A percentile compares a stretch with the other conserved stretches of the same genome.
Conservation (phyloP, 2,797 vertebrate genomes). For the Echiichthys vipera region DNA sequence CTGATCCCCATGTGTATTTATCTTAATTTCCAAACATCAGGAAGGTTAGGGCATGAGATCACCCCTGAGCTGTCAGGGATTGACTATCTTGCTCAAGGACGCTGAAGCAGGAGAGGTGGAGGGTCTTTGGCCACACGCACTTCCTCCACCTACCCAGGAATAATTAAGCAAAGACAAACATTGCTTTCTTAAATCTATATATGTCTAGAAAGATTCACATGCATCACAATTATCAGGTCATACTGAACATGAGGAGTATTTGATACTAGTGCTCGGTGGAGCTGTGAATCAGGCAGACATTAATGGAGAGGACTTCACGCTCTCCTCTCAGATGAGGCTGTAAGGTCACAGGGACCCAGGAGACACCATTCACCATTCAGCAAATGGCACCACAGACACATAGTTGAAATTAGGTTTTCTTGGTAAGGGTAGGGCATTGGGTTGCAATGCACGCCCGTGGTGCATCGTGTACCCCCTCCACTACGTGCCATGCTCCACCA, state of each 20-base stretch:
- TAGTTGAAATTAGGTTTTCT: slow-evolving; percentile 2
- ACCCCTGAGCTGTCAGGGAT: not conserved
- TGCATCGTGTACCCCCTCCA: not conserved
- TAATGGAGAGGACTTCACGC: not conserved
- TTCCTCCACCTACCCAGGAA: not conserved
- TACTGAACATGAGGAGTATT: not conserved
- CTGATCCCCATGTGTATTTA: slow-evolving; percentile 5
- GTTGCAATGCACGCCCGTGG: not conserved
- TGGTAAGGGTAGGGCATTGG: slow-evolving; percentile 5
- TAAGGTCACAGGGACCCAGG: slow-evolving; percentile 8
- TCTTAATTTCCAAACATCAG: not conserved
- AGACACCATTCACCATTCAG: slow-evolving; percentile 14
- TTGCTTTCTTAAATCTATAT: too few species aligned
- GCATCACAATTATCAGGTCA: not conserved
- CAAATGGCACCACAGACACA: not conserved
- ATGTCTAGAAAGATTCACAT: too few species aligned
- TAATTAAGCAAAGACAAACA: not conserved
- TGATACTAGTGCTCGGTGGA: not conserved
- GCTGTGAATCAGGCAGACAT: not conserved
- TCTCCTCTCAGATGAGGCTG: not conserved
- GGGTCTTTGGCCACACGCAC: not conserved
- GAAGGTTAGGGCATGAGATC: slow-evolving; percentile 6
- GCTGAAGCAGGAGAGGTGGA: slow-evolving; percentile 12
- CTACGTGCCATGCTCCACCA: not conserved
- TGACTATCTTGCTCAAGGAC: slow-evolving; percentile 7